phyloP scores from a whole-genome alignment of 2,797 vertebrate species.

The Adelosebastes latens region DNA sequence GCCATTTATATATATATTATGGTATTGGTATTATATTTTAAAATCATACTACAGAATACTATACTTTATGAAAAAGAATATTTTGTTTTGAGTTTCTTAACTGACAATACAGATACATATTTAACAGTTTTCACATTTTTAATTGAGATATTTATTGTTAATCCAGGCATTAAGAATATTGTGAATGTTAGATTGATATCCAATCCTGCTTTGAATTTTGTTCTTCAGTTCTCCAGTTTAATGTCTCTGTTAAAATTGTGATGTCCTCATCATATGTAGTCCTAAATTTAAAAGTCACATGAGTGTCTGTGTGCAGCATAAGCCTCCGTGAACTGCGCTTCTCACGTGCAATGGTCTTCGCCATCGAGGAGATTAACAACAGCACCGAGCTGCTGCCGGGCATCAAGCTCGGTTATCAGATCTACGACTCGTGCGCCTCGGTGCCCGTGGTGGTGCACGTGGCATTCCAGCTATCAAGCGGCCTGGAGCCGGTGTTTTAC shows the following conservation, averaged over 20 bases:
- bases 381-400: conserved; percentile 63
- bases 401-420: conserved; percentile 66
- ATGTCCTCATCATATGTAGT: no score
- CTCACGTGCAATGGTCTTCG: conserved; percentile 63
- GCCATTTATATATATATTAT: no score
- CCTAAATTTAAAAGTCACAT: no score
- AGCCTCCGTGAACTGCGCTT: conserved; percentile 59
- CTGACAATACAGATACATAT: no score
- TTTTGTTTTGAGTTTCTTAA: not conserved
- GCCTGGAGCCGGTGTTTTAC: conserved; percentile 39
- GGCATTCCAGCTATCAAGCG: conserved; percentile 62
- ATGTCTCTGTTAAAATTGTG: not conserved
- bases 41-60: no score
- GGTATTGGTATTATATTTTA: no score
- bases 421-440: conserved; percentile 69
- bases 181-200: no score
- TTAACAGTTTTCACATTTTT: no score
- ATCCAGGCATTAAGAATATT: no score
- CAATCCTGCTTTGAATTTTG: not conserved
- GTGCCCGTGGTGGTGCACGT: conserved; percentile 51
- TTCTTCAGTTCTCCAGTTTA: not conserved
- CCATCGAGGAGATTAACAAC: conserved; percentile 74
- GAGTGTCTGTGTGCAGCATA: conserved; percentile 37
- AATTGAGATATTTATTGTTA: no score
- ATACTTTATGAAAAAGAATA: no score